Evolutionary conservation across 2,888 invertebrate genomes (phyloP).

Genomic region (Cataglyphis altisquamis): DNA sequence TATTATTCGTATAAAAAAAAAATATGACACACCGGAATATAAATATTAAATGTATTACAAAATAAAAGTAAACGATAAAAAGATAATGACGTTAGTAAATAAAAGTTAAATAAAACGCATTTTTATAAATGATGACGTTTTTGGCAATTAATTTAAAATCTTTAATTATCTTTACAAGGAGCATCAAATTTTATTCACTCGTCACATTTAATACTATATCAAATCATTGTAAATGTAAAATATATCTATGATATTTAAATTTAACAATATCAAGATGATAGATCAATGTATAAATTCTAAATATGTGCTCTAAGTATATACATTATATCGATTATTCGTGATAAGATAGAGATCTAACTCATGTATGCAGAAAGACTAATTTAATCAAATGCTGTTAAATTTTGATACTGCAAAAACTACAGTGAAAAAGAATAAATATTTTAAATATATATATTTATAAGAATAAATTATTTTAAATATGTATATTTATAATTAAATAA

Average conservation of each 20-base stretch:
- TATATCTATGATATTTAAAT: neutral
- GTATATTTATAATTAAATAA: too few relatives aligned
- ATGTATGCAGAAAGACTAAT: neutral
- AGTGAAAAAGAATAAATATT: neutral
- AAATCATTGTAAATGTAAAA: neutral
- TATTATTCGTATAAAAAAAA: slow-evolving; percentile 7
- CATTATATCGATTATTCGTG: neutral
- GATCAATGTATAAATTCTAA: neutral
- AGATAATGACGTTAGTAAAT: neutral
- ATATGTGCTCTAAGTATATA: too few relatives aligned
- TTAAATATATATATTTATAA: too few relatives aligned
- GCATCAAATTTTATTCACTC: neutral
- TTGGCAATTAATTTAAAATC: neutral
- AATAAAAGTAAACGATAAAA: slow-evolving; percentile 1
- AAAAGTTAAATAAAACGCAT: neutral
- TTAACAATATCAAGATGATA: neutral
- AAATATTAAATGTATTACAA: neutral
- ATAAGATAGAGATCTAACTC: neutral
- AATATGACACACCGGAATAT: neutral
- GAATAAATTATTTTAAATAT: neutral
- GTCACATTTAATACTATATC: neutral
- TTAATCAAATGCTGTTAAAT: neutral
- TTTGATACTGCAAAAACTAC: neutral
- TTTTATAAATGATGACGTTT: neutral
- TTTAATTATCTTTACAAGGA: neutral